Conservation (phyloP, 2,113 vertebrate genomes). For the Sinocyclocheilus anshuiensis region DNA sequence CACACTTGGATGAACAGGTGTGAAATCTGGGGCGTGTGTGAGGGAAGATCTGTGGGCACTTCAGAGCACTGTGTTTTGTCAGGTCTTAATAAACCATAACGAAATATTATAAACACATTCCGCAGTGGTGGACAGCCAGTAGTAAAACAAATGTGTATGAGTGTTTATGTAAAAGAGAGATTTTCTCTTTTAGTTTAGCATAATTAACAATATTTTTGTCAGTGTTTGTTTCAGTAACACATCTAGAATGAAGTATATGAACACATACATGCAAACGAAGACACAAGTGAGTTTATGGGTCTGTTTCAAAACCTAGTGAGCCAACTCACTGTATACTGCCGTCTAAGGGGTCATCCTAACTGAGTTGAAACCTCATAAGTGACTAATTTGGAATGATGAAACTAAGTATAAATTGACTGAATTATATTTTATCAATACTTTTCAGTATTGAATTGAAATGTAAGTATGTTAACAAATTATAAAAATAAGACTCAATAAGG, state of each 20-base stretch:
- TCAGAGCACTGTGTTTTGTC: constrained; percentile 56
- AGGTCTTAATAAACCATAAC: constrained; percentile 64
- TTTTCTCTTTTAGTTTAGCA: constrained; percentile 20
- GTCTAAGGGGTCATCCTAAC: too few relatives aligned
- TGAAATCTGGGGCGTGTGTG: constrained; percentile 38
- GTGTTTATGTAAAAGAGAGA: neutral
- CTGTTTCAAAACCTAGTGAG: neutral
- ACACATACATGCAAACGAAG: neutral
- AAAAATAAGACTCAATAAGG: neutral
- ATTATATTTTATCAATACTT: neutral
- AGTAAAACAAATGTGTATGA: constrained; percentile 43
- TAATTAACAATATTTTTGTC: neutral
- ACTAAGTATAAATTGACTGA: neutral
- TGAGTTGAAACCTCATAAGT: neutral
- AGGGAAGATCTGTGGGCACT: constrained; percentile 45
- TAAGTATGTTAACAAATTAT: neutral
- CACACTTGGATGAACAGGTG: constrained; percentile 40
- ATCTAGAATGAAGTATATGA: neutral
- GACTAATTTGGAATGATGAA: neutral
- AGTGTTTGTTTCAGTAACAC: neutral
- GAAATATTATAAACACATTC: constrained; percentile 70
- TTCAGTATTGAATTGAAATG: neutral
- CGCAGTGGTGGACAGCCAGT: constrained; percentile 57
- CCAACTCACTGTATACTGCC: too few relatives aligned
- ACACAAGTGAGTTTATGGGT: neutral